These are phyloP conservation scores for Cacoxenus indagator DNA, from an alignment of 2,888 invertebrate species.

Conservation along the genomic window DNA sequence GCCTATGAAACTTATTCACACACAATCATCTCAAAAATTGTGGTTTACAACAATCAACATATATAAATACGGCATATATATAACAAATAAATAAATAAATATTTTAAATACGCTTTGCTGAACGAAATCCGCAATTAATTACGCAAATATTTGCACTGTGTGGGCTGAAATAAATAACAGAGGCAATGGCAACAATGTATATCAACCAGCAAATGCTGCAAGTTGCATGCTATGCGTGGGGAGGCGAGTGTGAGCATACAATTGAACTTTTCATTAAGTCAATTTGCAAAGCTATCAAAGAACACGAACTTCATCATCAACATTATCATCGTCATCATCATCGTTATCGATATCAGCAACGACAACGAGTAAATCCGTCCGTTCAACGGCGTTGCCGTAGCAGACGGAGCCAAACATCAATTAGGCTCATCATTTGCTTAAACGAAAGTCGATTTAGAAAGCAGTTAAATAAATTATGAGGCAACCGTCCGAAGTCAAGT, in stretches of 20 bases:
- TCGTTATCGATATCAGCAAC: neutral
- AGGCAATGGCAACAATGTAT: neutral
- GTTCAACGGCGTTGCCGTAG: neutral
- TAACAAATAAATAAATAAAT: too few species aligned
- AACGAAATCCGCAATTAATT: neutral
- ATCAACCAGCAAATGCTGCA: neutral
- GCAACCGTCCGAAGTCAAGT: neutral
- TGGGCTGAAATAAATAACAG: neutral
- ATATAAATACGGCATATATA: too few species aligned
- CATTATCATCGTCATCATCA: neutral
- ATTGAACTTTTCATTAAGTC: constrained; percentile 4
- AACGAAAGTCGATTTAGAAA: neutral
- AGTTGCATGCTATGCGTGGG: neutral
- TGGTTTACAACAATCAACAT: too few species aligned
- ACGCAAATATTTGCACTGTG: neutral
- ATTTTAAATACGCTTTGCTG: too few species aligned
- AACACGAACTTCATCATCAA: neutral
- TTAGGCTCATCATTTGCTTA: neutral
- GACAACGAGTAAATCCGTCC: neutral
- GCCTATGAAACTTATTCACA: too few species aligned
- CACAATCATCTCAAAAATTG: too few species aligned
- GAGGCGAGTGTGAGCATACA: neutral
- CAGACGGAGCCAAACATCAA: neutral
- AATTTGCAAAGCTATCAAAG: neutral
- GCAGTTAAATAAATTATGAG: neutral